Percentiles rank a stretch among this genome's conserved stretches.
phyloP scores from a whole-genome alignment of 2,888 invertebrate genomes.

The Synergus japonicus region DNA sequence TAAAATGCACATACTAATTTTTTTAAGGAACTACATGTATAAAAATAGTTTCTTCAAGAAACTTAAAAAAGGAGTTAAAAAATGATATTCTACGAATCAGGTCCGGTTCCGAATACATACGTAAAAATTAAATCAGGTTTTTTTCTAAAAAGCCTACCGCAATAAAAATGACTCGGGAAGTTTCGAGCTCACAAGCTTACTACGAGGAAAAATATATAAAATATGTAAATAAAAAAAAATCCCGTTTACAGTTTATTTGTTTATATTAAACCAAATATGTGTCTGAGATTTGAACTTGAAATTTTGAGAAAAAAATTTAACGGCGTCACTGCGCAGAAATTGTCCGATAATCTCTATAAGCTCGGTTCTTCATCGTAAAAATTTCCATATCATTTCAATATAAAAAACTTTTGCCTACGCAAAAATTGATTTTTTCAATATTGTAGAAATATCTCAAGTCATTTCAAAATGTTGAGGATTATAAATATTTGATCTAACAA shows the following conservation, averaged over 20 bases:
- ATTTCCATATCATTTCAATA: not conserved
- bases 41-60: not conserved
- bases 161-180: slow-evolving; percentile 8
- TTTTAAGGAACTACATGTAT: not conserved
- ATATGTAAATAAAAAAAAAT: not conserved
- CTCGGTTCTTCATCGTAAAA: not conserved
- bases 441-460: not conserved
- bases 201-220: not conserved
- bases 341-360: not conserved
- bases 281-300: too few relatives aligned
- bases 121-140: not conserved
- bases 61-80: not conserved
- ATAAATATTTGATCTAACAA: not conserved
- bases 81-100: not conserved
- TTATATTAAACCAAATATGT: too few relatives aligned
- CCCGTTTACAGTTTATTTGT: too few relatives aligned
- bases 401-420: not conserved
- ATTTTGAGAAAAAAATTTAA: not conserved
- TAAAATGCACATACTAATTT: not conserved
- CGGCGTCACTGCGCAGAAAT: not conserved
- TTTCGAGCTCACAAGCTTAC: not conserved
- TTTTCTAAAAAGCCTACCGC: slow-evolving; percentile 8
- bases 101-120: not conserved
- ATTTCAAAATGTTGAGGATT: not conserved
- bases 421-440: not conserved